phyloP scores from a whole-genome alignment of 2,888 invertebrate genomes.

The Watsonalla cultraria region DNA sequence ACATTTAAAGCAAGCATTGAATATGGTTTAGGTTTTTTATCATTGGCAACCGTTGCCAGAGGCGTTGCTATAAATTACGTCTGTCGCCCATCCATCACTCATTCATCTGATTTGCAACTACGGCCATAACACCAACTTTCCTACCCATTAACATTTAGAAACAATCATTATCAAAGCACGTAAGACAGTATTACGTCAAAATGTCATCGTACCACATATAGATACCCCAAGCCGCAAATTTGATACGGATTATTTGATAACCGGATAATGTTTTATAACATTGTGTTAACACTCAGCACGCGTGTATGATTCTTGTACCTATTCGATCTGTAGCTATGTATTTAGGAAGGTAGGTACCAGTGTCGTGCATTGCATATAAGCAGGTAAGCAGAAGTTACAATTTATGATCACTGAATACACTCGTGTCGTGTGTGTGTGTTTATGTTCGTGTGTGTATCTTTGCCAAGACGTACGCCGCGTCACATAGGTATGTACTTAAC shows the following conservation, averaged over 20 bases:
- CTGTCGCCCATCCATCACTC: background rate
- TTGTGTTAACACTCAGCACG: background rate
- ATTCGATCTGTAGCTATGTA: no score
- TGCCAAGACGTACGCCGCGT: no score
- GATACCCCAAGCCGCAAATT: conserved; percentile 2
- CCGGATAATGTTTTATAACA: conserved; percentile 3
- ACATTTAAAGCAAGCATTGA: no score
- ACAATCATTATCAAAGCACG: conserved; percentile 4
- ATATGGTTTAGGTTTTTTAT: background rate
- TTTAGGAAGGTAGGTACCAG: no score
- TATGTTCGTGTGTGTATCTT: no score
- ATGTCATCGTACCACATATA: conserved; percentile 13
- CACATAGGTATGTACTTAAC: no score
- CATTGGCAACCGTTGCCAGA: background rate
- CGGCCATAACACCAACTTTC: background rate
- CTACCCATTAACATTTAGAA: conserved; percentile 1
- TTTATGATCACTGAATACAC: no score
- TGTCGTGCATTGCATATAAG: no score
- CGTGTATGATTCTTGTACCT: background rate
- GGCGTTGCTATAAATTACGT: background rate
- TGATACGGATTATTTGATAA: conserved; percentile 14
- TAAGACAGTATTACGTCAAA: conserved; percentile 9
- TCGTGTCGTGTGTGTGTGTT: no score
- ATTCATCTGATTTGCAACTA: background rate
- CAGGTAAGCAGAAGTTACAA: no score